Evolutionary conservation across 2,113 vertebrate species (phyloP).

Genomic region (Heterocephalus glaber): DNA sequence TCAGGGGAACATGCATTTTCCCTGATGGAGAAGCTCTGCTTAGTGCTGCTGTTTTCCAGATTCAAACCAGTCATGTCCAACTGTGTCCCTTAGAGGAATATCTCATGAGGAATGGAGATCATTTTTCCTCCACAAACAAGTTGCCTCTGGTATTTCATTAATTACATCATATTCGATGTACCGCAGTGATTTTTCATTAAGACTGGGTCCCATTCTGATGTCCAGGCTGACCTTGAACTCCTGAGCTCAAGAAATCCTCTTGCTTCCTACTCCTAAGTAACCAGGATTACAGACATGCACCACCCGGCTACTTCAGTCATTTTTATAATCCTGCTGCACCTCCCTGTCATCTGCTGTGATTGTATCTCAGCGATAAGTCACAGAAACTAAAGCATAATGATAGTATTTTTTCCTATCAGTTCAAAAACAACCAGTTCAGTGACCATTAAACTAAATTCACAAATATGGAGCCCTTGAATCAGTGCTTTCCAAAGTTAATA

Average conservation of each 20-base stretch:
- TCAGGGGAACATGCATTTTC: not conserved
- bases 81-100: not conserved
- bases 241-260: not conserved
- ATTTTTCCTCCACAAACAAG: conserved; percentile 1
- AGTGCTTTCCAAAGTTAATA: not conserved
- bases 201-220: not conserved
- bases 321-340: not conserved
- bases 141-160: not conserved
- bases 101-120: not conserved
- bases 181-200: not conserved
- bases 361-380: not conserved
- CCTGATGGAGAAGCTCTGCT: not conserved
- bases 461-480: not conserved
- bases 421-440: not conserved
- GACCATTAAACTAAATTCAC: not conserved
- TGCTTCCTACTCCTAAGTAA: not conserved
- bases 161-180: not conserved
- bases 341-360: not conserved
- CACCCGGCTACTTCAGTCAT: not conserved
- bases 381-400: not conserved
- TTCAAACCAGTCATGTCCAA: not conserved
- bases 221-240: not conserved
- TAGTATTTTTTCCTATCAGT: not conserved
- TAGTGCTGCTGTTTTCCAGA: not conserved
- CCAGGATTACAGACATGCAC: not conserved